Conservation (phyloP, 2,888 invertebrate species). For the Ectemnius continuus region DNA sequence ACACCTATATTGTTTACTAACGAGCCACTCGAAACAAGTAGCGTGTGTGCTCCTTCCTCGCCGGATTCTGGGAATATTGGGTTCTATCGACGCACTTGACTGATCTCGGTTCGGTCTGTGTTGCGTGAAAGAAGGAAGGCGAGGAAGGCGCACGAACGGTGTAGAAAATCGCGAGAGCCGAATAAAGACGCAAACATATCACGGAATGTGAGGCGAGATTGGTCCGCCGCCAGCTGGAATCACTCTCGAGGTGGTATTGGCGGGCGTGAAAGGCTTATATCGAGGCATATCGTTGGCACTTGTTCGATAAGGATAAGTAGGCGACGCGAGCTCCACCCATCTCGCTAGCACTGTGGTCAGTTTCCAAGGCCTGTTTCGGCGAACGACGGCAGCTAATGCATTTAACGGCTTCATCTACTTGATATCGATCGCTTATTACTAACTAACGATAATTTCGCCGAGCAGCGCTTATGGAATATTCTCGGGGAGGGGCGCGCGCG, state of each 20-base stretch:
- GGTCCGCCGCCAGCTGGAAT: neutral
- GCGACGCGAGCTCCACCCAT: conserved; percentile 27
- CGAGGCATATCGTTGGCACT: conserved; percentile 41
- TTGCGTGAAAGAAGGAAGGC: neutral
- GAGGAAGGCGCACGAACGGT: neutral
- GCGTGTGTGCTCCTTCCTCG: conserved; percentile 29
- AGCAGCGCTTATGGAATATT: conserved; percentile 19
- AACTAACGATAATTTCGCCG: conserved; percentile 33
- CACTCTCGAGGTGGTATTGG: conserved; percentile 6
- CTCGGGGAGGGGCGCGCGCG: conserved; percentile 11
- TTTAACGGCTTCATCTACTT: conserved; percentile 30
- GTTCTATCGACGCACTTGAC: no score
- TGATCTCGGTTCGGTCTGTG: neutral
- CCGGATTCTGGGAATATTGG: neutral
- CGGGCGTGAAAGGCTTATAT: conserved; percentile 13
- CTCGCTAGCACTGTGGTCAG: conserved; percentile 19
- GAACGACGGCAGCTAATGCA: conserved; percentile 23
- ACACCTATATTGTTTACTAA: conserved; percentile 42
- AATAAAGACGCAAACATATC: conserved; percentile 8
- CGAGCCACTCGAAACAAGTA: conserved; percentile 30
- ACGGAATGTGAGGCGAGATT: conserved; percentile 9
- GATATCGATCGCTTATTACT: conserved; percentile 24
- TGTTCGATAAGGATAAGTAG: conserved; percentile 39
- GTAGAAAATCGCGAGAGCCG: neutral
- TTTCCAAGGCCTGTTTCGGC: conserved; percentile 6